A percentile compares a stretch with the other conserved stretches of the same genome.
These are phyloP conservation scores for Chalcis sispes DNA, from an alignment of 2,888 invertebrate species.

Conservation along the genomic window DNA sequence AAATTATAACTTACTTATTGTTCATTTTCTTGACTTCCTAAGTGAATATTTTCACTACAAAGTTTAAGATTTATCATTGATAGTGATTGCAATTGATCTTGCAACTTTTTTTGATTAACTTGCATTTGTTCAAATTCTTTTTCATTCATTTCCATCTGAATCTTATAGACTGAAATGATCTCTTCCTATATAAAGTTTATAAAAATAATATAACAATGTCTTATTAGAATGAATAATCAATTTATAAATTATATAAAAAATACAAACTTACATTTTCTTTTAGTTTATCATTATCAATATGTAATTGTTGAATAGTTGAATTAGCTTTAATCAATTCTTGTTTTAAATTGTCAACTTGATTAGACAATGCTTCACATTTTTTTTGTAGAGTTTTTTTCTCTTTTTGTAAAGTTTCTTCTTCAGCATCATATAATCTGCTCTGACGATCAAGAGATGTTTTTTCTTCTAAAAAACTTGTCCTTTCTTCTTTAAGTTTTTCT, in stretches of 20 bases:
- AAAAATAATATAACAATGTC: slow-evolving; percentile 11
- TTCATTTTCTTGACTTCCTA: slow-evolving; percentile 15
- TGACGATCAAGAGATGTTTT: slow-evolving; percentile 65
- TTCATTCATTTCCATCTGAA: slow-evolving; percentile 44
- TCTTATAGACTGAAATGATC: slow-evolving; percentile 34
- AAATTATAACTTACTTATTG: slow-evolving; percentile 33
- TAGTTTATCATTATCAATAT: slow-evolving; percentile 14
- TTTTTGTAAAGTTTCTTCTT: slow-evolving; percentile 59
- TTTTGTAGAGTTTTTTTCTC: slow-evolving; percentile 43
- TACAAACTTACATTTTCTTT: slow-evolving; percentile 38
- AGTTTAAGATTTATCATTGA: slow-evolving; percentile 42
- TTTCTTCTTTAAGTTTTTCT: slow-evolving; percentile 59
- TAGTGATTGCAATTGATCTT: slow-evolving; percentile 49
- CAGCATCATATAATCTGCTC: slow-evolving; percentile 63
- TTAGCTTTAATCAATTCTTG: slow-evolving; percentile 3
- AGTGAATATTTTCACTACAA: slow-evolving; percentile 32
- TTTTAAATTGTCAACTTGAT: slow-evolving; percentile 8
- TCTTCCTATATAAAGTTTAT: too few relatives aligned
- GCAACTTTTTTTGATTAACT: slow-evolving; percentile 30
- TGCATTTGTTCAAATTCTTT: slow-evolving; percentile 50
- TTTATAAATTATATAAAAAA: neutral
- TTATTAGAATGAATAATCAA: neutral
- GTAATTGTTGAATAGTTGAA: slow-evolving; percentile 13
- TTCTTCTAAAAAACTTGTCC: slow-evolving; percentile 61
- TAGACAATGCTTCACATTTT: slow-evolving; percentile 36